Percentiles rank a stretch among this genome's conserved stretches.
These are phyloP conservation scores for Chaetodon trifascialis DNA, from an alignment of 2,113 vertebrate genomes.

Conservation along the genomic window DNA sequence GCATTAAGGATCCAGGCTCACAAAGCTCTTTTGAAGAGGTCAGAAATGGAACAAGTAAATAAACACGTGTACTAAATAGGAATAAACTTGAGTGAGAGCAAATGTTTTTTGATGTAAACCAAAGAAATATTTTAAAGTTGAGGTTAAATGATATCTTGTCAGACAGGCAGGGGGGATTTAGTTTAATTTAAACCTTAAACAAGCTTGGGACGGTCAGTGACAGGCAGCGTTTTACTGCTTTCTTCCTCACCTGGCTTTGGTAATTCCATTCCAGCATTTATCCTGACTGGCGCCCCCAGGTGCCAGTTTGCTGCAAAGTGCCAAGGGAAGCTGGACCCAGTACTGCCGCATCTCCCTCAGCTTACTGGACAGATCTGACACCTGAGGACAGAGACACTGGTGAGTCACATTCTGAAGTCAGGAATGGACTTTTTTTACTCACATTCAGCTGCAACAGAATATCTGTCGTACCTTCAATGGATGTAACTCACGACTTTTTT, in stretches of 20 bases:
- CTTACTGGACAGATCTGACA: conserved; percentile 91
- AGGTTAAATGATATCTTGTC: not conserved
- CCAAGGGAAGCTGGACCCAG: conserved; percentile 89
- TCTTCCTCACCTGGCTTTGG: conserved; percentile 87
- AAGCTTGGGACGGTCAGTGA: not conserved
- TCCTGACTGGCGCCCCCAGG: conserved; percentile 83
- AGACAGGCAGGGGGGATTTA: no score
- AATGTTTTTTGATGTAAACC: not conserved
- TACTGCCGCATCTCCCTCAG: conserved; percentile 90
- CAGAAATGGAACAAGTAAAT: not conserved
- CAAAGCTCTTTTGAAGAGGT: not conserved
- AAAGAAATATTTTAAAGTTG: not conserved
- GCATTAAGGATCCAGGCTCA: not conserved
- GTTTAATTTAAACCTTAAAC: not conserved
- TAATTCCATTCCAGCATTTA: conserved; percentile 94
- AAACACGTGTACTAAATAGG: not conserved
- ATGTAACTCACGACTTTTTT: not conserved
- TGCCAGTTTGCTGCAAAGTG: conserved; percentile 88
- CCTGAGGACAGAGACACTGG: conserved; percentile 75
- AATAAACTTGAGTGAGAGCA: not conserved
- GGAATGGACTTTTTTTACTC: not conserved
- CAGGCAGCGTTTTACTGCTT: not conserved
- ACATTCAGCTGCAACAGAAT: not conserved
- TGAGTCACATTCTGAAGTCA: not conserved
- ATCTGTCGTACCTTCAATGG: not conserved